phyloP scores from a whole-genome alignment of 2,113 vertebrate genomes.

The Ictidomys tridecemlineatus region DNA sequence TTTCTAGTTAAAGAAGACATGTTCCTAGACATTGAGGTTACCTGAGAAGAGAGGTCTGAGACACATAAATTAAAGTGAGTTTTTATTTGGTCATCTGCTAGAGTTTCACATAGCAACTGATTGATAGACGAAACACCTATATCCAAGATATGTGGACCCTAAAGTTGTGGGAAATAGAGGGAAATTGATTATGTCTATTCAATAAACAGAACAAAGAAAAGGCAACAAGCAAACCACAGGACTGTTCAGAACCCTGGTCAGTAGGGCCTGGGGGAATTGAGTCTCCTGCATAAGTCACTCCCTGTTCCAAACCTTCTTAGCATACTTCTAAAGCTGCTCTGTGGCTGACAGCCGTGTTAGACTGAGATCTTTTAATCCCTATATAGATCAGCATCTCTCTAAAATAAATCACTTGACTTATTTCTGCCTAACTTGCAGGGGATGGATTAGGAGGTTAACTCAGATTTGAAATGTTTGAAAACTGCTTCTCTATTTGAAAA shows the following conservation, averaged over 20 bases:
- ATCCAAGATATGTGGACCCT: neutral
- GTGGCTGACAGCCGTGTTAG: neutral
- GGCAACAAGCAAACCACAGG: neutral
- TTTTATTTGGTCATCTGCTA: neutral
- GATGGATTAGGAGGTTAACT: constrained; percentile 47
- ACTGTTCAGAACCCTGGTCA: neutral
- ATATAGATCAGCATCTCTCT: constrained; percentile 40
- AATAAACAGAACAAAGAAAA: constrained; percentile 18
- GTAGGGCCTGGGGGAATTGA: neutral
- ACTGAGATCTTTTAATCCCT: constrained; percentile 51
- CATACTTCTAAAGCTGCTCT: neutral
- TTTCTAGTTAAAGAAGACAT: neutral
- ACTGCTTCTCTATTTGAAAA: constrained; percentile 26
- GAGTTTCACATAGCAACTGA: neutral
- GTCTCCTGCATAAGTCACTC: neutral
- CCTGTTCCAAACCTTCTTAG: constrained; percentile 65
- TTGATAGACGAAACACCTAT: neutral
- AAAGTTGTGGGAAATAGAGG: neutral
- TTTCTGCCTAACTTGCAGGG: constrained; percentile 42
- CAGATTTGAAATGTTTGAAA: constrained; percentile 39
- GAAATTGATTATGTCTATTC: neutral
- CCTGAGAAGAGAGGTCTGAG: neutral
- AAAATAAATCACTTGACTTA: constrained; percentile 59
- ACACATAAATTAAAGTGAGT: neutral
- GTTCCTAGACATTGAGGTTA: neutral